Evolutionary conservation across 35 echinoderm and acorn worm species (phyloP).

Genomic region (Apostichopus californicus): DNA sequence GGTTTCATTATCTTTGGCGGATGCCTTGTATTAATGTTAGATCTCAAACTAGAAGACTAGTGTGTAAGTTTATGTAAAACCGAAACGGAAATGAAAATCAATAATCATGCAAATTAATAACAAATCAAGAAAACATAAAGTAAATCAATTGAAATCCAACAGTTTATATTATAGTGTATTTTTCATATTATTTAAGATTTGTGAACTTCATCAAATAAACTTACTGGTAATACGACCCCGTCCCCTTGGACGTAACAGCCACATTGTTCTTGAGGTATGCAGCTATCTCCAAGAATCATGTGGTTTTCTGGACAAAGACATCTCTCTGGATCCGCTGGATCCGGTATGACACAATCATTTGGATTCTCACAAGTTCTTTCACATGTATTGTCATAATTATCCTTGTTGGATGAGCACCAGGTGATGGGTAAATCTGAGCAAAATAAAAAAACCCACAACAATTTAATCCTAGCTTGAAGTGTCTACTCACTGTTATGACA

Average conservation of each 20-base stretch:
- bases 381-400: background rate
- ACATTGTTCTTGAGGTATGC: constrained; percentile 3
- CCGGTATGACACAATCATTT: background rate
- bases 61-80: too few species aligned
- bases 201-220: background rate
- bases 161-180: too few species aligned
- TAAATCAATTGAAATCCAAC: too few species aligned
- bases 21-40: background rate
- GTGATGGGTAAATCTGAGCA: too few species aligned
- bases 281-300: background rate
- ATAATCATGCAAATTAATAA: too few species aligned
- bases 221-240: background rate
- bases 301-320: constrained; percentile 3
- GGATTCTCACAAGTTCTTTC: constrained; percentile 21
- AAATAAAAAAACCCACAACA: too few species aligned
- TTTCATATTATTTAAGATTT: too few species aligned
- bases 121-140: too few species aligned
- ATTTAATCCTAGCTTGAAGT: too few species aligned
- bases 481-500: too few species aligned
- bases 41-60: background rate
- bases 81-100: too few species aligned
- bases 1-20: background rate
- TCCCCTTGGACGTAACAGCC: background rate
- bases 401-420: too few species aligned
- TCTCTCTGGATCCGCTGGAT: background rate